Base-by-base conservation (phyloP, 1,140 invertebrate genomes). In the Coenobita brevimanus region DNA sequence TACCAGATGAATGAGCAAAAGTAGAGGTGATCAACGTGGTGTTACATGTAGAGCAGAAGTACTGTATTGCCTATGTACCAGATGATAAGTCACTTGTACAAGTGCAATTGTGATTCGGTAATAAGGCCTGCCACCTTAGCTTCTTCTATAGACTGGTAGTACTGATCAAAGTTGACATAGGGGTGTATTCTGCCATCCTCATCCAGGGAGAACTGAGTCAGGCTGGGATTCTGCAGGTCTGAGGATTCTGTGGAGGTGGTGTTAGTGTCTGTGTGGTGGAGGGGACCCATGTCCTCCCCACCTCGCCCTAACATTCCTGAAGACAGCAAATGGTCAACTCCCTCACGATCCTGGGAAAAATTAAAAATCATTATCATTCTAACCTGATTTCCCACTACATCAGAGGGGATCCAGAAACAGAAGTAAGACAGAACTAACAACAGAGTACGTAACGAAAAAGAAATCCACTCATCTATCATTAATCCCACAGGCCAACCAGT, bases 161-260 rank as follows among this genome's bases (percentile, higher is more conserved):
- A 98, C 90, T 96, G 95, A 0, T 95, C 94, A 92, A 98, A 98
- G 92, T 97, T 96, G 0, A 98, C 96, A 92, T 98, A 98, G 3
- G 96, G 94, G 89, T 95, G 94, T n/a, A 97, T 95, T 91, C 93
- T 94, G 24, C 94, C 94, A 90, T 96, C 94, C 88, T 92, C 92
- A 91, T 94, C 93, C 50, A 94, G 91, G 50, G 92, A 92, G 36
- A 94, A 90, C 90, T 92, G 91, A 30, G 91, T 91, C 10, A 89
- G 79, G n/a, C 89, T 89, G 30, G 88, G 83, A 33, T 85, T 84
- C 88, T 91, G 64, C 46, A 92, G 38, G 33, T 89, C 81, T 21
- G 91, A 90, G 27, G 88, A 90, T 46, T 91, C 89, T 6, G 90
- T 90, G 21, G 88, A 90, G 73, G 89, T 91, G 1, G 89, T 91